These are phyloP conservation scores for Drosophila kanapiae DNA, from an alignment of 1,140 invertebrate species.

Conservation along the genomic window DNA sequence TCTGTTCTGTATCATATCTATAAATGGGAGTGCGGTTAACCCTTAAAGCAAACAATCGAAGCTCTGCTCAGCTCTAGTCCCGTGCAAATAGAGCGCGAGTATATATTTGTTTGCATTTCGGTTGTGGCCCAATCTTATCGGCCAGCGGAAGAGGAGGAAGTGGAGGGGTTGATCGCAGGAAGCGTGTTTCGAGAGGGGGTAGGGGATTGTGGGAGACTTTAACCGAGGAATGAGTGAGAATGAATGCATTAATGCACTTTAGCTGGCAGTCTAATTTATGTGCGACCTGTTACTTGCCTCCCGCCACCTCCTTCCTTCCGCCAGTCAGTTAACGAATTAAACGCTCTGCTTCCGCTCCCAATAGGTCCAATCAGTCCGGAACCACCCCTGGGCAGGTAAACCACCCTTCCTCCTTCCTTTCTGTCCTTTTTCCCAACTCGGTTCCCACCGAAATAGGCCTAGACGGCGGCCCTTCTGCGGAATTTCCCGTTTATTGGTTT, in stretches of 20 bases:
- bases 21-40: constrained; percentile 35
- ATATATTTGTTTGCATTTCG: constrained; percentile 55
- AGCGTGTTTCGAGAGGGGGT: background rate
- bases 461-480: constrained; percentile 46
- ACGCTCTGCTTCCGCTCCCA: constrained; percentile 66
- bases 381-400: constrained; percentile 22
- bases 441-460: constrained; percentile 60
- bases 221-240: constrained; percentile 2
- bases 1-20: constrained; percentile 33
- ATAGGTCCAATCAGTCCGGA: constrained; percentile 64
- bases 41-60: constrained; percentile 49
- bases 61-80: constrained; percentile 46
- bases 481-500: constrained; percentile 67
- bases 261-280: constrained; percentile 57
- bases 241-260: constrained; percentile 40
- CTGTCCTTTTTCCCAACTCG: constrained; percentile 38
- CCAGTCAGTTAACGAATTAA: constrained; percentile 63
- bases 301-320: constrained; percentile 47
- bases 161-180: constrained; percentile 22
- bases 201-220: constrained; percentile 3
- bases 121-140: constrained; percentile 56
- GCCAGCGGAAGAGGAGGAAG: background rate
- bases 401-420: constrained; percentile 10
- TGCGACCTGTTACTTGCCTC: constrained; percentile 65
- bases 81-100: constrained; percentile 55